Conservation (phyloP, 2,113 vertebrate species). For the Xenopus tropicalis region DNA sequence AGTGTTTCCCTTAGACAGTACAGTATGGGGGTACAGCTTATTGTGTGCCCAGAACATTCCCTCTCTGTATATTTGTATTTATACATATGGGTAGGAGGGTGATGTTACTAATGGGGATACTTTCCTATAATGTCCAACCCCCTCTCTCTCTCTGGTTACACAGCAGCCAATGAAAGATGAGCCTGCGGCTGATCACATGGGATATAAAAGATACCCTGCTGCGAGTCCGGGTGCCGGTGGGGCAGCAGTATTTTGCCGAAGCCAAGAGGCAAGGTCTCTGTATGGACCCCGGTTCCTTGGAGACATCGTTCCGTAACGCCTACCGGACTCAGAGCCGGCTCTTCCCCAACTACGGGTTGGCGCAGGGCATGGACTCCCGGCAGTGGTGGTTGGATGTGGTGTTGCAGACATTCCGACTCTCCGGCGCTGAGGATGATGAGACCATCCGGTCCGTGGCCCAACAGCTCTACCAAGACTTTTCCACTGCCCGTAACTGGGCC, state of each 20-base stretch:
- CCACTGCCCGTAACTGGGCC: conserved; percentile 75
- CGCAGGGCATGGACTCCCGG: conserved; percentile 70
- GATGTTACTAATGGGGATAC: too few relatives aligned
- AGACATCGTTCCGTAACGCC: conserved; percentile 61
- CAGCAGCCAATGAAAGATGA: conserved; percentile 6
- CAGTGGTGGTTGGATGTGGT: conserved; percentile 82
- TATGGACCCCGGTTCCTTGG: conserved; percentile 61
- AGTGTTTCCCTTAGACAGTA: too few relatives aligned
- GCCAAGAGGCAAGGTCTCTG: conserved; percentile 67
- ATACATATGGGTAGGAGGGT: too few relatives aligned
- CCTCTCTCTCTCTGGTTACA: too few relatives aligned
- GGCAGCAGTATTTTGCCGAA: conserved; percentile 75
- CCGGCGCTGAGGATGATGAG: conserved; percentile 63
- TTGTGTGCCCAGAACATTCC: too few relatives aligned
- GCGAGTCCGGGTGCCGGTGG: conserved; percentile 73
- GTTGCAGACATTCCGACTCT: conserved; percentile 71
- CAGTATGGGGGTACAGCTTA: too few relatives aligned
- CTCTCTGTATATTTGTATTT: too few relatives aligned
- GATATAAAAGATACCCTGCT: conserved; percentile 89
- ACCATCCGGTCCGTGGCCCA: conserved; percentile 62
- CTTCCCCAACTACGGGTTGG: conserved; percentile 82
- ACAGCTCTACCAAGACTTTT: conserved; percentile 77
- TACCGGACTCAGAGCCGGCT: conserved; percentile 61
- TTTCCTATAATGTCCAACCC: too few relatives aligned
- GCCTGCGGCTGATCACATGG: conserved; percentile 80